Evolutionary conservation across 2,113 vertebrate species (phyloP).

Genomic region (Lagopus leucura): DNA sequence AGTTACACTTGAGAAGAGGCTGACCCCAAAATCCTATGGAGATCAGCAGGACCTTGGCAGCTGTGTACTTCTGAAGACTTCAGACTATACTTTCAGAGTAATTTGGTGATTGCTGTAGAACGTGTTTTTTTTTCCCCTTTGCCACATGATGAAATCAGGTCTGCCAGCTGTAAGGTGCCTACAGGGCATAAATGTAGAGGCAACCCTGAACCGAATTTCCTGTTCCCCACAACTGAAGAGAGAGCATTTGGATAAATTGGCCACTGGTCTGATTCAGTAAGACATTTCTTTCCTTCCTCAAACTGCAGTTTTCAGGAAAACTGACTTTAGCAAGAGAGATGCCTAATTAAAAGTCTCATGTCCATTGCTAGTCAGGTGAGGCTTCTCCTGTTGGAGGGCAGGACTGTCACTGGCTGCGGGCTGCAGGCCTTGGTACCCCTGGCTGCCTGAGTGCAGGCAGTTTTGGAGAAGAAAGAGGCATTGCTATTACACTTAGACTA

Average conservation of each 20-base stretch:
- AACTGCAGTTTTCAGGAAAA: neutral
- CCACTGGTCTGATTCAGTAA: neutral
- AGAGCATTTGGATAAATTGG: neutral
- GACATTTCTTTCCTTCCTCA: neutral
- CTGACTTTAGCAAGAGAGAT: neutral
- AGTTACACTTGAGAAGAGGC: no score
- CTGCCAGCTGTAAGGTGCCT: no score
- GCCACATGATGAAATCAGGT: no score
- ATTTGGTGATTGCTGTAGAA: no score
- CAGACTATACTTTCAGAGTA: no score
- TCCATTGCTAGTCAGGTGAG: neutral
- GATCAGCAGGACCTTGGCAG: no score
- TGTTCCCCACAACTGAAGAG: neutral
- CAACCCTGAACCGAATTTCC: neutral
- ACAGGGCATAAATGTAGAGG: no score
- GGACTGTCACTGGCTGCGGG: neutral
- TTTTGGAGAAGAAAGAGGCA: neutral
- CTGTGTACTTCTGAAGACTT: no score
- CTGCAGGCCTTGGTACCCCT: neutral
- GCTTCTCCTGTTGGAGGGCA: neutral
- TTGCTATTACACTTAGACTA: neutral
- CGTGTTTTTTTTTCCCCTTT: no score
- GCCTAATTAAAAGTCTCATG: neutral
- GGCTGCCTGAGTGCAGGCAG: fast-evolving
- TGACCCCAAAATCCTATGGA: no score